phyloP scores from a whole-genome alignment of 1,140 invertebrate species.

The Drosophila insularis region DNA sequence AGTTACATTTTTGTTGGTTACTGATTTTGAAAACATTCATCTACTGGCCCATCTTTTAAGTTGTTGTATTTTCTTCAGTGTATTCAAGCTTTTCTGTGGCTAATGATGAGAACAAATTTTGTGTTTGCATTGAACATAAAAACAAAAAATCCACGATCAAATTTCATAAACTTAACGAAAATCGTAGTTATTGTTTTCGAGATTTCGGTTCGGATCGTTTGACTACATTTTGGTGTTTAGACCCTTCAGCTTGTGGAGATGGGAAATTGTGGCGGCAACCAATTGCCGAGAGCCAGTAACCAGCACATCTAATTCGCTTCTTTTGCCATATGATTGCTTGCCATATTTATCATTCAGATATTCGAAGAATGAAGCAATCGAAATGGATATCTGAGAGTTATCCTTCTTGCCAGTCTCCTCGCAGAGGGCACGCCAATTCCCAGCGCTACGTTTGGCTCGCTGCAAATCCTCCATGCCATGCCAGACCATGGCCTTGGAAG shows the following conservation, averaged over 20 bases:
- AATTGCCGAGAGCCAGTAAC: conserved; percentile 96
- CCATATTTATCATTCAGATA: conserved; percentile 67
- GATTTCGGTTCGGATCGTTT: neutral
- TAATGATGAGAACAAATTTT: neutral
- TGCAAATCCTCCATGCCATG: conserved; percentile 83
- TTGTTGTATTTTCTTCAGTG: too few relatives aligned
- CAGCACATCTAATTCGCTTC: conserved; percentile 86
- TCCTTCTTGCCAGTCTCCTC: conserved; percentile 53
- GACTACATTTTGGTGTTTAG: neutral
- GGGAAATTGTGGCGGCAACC: conserved; percentile 89
- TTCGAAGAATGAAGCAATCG: conserved; percentile 61
- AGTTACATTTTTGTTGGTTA: too few relatives aligned
- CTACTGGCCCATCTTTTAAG: too few relatives aligned
- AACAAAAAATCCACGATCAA: conserved; percentile 29
- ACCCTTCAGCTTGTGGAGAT: conserved; percentile 43
- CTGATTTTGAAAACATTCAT: too few relatives aligned
- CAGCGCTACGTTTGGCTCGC: conserved; percentile 84
- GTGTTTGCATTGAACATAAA: conserved; percentile 18
- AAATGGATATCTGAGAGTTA: conserved; percentile 51
- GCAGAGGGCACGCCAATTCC: conserved; percentile 84
- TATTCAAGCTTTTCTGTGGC: neutral
- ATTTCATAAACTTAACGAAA: conserved; percentile 15
- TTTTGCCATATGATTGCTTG: conserved; percentile 59
- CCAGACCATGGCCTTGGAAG: conserved; percentile 37
- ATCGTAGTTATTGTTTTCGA: neutral